Conservation (phyloP, 1,140 invertebrate species). For the Drosophila mayri region DNA sequence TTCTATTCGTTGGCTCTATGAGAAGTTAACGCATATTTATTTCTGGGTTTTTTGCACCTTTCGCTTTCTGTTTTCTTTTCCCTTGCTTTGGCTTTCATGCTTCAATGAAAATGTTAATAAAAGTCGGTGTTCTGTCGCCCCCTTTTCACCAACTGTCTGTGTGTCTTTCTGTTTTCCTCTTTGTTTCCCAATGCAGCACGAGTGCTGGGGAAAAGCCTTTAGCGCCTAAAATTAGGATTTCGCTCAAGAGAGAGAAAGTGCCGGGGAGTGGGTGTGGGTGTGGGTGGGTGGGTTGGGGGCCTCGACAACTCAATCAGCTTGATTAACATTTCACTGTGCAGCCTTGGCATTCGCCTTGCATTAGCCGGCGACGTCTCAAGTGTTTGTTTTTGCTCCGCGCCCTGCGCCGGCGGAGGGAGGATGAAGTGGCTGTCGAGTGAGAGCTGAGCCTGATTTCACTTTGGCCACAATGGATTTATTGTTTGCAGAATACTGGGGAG, state of each 20-base stretch:
- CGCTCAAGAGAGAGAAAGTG: conserved; percentile 51
- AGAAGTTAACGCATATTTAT: conserved; percentile 83
- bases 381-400: conserved; percentile 60
- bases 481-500: conserved; percentile 54
- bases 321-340: conserved; percentile 81
- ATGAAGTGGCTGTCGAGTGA: conserved; percentile 54
- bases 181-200: conserved; percentile 32
- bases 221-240: conserved; percentile 79
- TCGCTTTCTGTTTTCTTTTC: conserved; percentile 20
- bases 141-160: conserved; percentile 38
- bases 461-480: conserved; percentile 83
- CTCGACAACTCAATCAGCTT: conserved; percentile 82
- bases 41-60: conserved; percentile 78
- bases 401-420: conserved; percentile 21
- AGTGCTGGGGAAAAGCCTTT: conserved; percentile 58
- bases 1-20: conserved; percentile 46
- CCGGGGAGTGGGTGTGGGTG: conserved; percentile 2
- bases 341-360: conserved; percentile 72
- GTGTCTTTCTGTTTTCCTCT: conserved; percentile 44
- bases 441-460: conserved; percentile 77
- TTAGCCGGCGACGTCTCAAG: conserved; percentile 77
- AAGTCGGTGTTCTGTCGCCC: conserved; percentile 56
- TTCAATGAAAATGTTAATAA: conserved; percentile 79
- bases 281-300: conserved; percentile 1
- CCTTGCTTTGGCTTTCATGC: conserved; percentile 66